Percentiles rank a stretch among this genome's conserved stretches.
phyloP scores from a whole-genome alignment of 2,888 invertebrate species.

The Microdon myrmicae region DNA sequence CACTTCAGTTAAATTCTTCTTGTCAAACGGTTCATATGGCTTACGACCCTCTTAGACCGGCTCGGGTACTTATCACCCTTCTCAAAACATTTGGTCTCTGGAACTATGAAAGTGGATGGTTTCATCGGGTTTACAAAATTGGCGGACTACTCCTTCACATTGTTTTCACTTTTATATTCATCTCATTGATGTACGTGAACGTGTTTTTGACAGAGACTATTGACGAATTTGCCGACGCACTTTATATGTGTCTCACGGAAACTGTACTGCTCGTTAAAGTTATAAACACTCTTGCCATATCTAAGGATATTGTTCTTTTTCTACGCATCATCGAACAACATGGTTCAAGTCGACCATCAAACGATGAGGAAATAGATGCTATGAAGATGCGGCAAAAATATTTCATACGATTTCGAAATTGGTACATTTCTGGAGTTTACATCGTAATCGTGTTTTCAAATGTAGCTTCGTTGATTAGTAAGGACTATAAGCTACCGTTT shows the following conservation, averaged over 20 bases:
- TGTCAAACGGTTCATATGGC: slow-evolving; percentile 1
- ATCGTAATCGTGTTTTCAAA: neutral
- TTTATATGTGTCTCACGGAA: slow-evolving; percentile 57
- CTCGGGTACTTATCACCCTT: slow-evolving; percentile 5
- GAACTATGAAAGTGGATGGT: neutral
- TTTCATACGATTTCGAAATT: slow-evolving; percentile 1
- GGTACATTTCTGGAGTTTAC: slow-evolving; percentile 1
- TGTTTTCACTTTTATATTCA: slow-evolving; percentile 5
- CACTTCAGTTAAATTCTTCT: neutral
- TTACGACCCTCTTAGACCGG: slow-evolving; percentile 16
- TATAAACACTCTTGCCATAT: neutral
- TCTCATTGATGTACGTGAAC: slow-evolving; percentile 5
- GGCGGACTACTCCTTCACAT: slow-evolving; percentile 5
- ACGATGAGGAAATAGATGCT: neutral
- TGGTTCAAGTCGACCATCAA: neutral
- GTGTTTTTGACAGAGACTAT: slow-evolving; percentile 1
- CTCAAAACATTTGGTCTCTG: slow-evolving; percentile 6
- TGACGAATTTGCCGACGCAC: slow-evolving; percentile 53
- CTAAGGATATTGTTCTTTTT: slow-evolving; percentile 1
- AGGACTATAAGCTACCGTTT: slow-evolving; percentile 11
- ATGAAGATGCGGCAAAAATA: neutral
- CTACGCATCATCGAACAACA: neutral
- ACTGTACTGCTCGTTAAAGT: slow-evolving; percentile 48
- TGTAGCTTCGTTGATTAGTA: neutral
- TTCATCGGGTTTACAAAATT: neutral